Conservation (phyloP, 2,888 invertebrate genomes). For the Latrodectus hesperus region DNA sequence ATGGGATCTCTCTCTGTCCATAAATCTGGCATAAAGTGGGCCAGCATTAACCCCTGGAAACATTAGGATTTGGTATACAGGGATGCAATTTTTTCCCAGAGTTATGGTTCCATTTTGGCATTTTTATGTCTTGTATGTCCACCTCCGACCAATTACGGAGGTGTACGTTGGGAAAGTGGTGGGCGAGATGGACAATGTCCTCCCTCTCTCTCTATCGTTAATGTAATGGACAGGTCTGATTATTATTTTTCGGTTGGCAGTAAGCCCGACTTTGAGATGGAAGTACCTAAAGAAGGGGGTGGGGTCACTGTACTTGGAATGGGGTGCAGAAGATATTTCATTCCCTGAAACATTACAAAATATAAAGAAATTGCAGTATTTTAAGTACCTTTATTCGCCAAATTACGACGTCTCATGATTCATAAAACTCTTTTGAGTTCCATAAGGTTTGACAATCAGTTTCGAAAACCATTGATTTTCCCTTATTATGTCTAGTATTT, state of each 20-base stretch:
- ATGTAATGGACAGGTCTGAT: conserved; percentile 56
- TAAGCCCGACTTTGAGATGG: conserved; percentile 26
- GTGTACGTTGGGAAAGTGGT: neutral
- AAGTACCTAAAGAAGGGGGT: neutral
- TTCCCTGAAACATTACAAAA: too few relatives aligned
- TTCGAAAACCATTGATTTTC: too few relatives aligned
- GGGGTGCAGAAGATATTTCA: neutral
- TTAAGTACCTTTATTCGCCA: too few relatives aligned
- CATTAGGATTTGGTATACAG: neutral
- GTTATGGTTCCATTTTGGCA: neutral
- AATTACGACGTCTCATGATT: too few relatives aligned
- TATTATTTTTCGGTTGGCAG: conserved; percentile 52
- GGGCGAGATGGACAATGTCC: neutral
- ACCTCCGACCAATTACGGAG: neutral
- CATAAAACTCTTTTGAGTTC: too few relatives aligned
- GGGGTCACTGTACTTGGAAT: too few relatives aligned
- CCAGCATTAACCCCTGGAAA: too few relatives aligned
- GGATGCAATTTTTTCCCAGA: neutral
- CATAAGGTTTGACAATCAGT: too few relatives aligned
- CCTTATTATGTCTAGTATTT: too few relatives aligned
- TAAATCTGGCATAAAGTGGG: too few relatives aligned
- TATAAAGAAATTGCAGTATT: too few relatives aligned
- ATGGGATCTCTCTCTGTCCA: too few relatives aligned
- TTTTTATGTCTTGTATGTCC: conserved; percentile 1
- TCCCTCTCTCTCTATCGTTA: conserved; percentile 40